Conservation (phyloP, 2,113 vertebrate species). For the Empidonax alnorum region DNA sequence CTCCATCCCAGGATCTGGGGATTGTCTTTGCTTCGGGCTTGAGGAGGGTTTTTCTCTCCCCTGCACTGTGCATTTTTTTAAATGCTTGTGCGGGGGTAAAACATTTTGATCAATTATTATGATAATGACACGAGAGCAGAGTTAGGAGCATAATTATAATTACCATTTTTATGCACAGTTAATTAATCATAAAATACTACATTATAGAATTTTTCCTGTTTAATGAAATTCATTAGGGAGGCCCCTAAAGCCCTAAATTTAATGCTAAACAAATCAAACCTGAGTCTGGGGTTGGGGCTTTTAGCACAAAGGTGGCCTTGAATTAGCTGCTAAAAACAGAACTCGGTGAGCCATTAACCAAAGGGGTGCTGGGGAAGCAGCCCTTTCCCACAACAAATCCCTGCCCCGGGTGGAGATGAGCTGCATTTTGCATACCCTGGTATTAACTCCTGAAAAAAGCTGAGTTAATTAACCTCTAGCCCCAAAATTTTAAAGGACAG, state of each 20-base stretch:
- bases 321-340: not conserved
- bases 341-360: not conserved
- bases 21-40: not conserved
- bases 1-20: not conserved
- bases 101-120: constrained; percentile 68
- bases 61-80: not conserved
- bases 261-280: constrained; percentile 67
- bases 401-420: not conserved
- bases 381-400: not conserved
- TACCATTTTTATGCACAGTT: constrained; percentile 69
- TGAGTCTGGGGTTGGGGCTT: not conserved
- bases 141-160: constrained; percentile 75
- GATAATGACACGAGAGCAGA: constrained; percentile 52
- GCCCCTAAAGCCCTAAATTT: constrained; percentile 56
- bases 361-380: not conserved
- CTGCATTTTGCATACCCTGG: not conserved
- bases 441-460: rapidly evolving
- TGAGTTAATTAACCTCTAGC: not conserved
- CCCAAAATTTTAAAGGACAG: not conserved
- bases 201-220: constrained; percentile 59
- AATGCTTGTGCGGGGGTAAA: constrained; percentile 44
- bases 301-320: constrained; percentile 30
- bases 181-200: constrained; percentile 75
- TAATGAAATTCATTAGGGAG: constrained; percentile 69
- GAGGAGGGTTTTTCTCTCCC: not conserved